Evolutionary conservation across 1,140 invertebrate genomes (phyloP).

Genomic region (Drosophila ficusphila): DNA sequence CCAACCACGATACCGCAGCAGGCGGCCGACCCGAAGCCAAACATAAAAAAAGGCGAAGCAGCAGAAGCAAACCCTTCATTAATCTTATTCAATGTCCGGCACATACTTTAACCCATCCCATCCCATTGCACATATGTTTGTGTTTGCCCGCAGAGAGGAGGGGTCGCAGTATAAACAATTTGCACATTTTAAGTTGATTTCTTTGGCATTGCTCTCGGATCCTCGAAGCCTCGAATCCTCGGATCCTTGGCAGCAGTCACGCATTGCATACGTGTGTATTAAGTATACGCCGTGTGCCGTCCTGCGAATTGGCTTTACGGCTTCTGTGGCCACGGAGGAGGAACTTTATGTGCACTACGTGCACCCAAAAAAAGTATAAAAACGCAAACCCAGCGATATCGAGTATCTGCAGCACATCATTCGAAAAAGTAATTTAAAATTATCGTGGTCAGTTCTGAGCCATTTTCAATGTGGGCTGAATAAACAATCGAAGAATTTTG

Average conservation of each 20-base stretch:
- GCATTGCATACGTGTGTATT: constrained; percentile 71
- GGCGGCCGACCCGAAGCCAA: constrained; percentile 62
- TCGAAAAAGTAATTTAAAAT: constrained; percentile 48
- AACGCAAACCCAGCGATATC: constrained; percentile 31
- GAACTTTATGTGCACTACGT: constrained; percentile 73
- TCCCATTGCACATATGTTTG: constrained; percentile 24
- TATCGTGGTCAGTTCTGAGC: neutral
- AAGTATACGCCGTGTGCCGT: constrained; percentile 70
- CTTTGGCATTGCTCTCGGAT: constrained; percentile 18
- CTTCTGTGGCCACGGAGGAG: constrained; percentile 16
- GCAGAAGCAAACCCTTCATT: constrained; percentile 73
- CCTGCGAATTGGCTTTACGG: constrained; percentile 55
- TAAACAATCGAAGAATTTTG: constrained; percentile 13
- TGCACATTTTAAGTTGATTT: constrained; percentile 80
- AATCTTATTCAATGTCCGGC: constrained; percentile 81
- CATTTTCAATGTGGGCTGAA: neutral
- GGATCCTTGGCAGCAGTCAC: constrained; percentile 63
- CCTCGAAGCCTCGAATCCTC: constrained; percentile 2
- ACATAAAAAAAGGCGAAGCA: constrained; percentile 29
- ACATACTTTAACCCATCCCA: constrained; percentile 67
- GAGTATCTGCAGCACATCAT: constrained; percentile 30
- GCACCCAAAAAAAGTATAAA: constrained; percentile 58
- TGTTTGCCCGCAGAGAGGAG: constrained; percentile 27
- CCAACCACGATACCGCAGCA: constrained; percentile 55
- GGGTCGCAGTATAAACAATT: constrained; percentile 72